Percentiles rank a stretch among this genome's conserved stretches.
phyloP scores from a whole-genome alignment of 2,113 vertebrate species.

The Carassius carassius region DNA sequence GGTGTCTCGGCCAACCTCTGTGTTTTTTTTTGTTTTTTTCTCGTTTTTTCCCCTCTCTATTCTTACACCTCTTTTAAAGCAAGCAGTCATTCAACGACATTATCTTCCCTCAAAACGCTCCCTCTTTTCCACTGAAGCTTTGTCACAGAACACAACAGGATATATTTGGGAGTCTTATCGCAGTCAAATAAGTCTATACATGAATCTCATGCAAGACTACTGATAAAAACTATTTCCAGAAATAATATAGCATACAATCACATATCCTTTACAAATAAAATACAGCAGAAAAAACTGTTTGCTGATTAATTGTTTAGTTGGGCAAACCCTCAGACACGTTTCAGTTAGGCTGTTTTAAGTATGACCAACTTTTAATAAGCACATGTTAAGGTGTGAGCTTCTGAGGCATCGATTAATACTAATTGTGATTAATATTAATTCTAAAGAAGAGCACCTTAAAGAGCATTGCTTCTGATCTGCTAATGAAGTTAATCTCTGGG shows the following conservation, averaged over 20 bases:
- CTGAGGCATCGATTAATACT: no score
- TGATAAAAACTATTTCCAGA: neutral
- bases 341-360: neutral
- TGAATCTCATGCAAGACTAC: neutral
- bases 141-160: neutral
- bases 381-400: neutral
- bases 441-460: neutral
- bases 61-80: neutral
- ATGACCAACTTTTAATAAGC: neutral
- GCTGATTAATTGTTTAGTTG: neutral
- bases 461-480: neutral
- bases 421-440: neutral
- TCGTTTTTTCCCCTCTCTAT: accelerated
- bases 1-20: neutral
- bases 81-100: neutral
- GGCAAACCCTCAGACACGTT: neutral
- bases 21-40: neutral
- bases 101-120: neutral
- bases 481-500: neutral
- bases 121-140: neutral
- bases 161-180: neutral
- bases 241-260: neutral
- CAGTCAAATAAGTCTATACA: neutral
- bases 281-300: neutral
- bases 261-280: neutral